phyloP scores from a whole-genome alignment of 2,888 invertebrate species.

The Drosophila tanythrix region DNA sequence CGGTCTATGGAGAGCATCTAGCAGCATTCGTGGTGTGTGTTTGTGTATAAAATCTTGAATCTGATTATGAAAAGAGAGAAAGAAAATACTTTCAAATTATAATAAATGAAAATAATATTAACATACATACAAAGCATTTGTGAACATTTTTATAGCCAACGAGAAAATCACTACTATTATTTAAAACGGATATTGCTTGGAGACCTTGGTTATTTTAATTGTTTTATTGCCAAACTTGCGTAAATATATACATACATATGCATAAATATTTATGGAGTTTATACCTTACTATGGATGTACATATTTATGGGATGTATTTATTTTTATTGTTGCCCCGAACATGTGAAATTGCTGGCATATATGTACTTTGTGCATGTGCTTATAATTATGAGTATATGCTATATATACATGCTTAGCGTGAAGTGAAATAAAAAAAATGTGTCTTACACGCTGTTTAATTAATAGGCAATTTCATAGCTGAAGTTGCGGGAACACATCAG shows the following conservation, averaged over 20 bases:
- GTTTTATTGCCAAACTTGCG: neutral
- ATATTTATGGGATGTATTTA: neutral
- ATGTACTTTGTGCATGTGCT: too few relatives aligned
- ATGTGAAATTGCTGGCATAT: neutral
- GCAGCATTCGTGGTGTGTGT: neutral
- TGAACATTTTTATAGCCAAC: neutral
- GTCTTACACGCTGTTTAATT: slow-evolving; percentile 14
- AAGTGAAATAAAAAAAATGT: slow-evolving; percentile 1
- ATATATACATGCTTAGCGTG: neutral
- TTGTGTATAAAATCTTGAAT: neutral
- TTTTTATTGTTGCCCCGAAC: neutral
- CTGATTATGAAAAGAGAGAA: neutral
- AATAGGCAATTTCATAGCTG: slow-evolving; percentile 10
- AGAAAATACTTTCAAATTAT: neutral
- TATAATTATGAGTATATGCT: neutral
- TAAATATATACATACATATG: neutral
- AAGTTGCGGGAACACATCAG: neutral
- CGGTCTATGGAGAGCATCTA: too few relatives aligned
- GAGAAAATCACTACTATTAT: neutral
- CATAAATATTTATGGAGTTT: neutral
- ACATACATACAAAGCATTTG: neutral
- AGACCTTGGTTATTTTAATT: neutral
- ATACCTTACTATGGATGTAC: neutral
- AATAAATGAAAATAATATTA: neutral
- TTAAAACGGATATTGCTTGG: neutral